Evolutionary conservation across 64 coral and sea anemone genomes (phyloP), one percentile per base, ranked within the genome.

Genomic region (Pocillopora verrucosa): DNA sequence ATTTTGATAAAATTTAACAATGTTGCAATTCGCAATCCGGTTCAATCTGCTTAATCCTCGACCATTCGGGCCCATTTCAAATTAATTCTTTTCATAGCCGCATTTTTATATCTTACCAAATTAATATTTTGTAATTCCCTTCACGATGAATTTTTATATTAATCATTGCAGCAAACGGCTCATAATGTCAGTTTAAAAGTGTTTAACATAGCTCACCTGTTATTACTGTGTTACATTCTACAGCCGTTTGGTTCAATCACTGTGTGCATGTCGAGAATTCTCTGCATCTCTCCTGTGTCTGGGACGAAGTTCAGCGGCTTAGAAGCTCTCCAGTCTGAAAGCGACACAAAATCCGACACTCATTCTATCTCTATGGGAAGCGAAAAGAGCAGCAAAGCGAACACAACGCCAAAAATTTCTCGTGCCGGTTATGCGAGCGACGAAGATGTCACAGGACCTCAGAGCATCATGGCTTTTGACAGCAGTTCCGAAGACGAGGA

Each of bases 401-500:
- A 82, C 13, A 80, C 51, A 88, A 76, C 25, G 13, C 75, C 84
- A 14, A 74, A 74, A 57, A 65, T 96, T 19, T 86, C 87, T 11
- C 79, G 79, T 45, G 89, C 86, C 24, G 94, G 82, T 56, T 96
- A 92, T 60, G 69, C 88, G 1, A 96, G 94, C 30, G 95, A 97
- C 73, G 95, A 97, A 25, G 95, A 93, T 56, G 78, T 88, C 13
- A 93, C 77, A 2, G 89, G 92, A 15, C 79, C 95, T 11, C 95
- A 97, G 36, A 92, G 81, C 34, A 98, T 98, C 34, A 98, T 98
- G 88, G 90, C 96, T 7, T 98, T 98, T 93, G 96, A 98, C 57
- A 98, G 96, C 70, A 98, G 96, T 61, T 95, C 96, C 25, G 96
- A 98, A n/a, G 96, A 98, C 60, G 96, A 98, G 65, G 96, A 98